phyloP scores from a whole-genome alignment of 2,797 vertebrate species.

The Serranus cabrilla region DNA sequence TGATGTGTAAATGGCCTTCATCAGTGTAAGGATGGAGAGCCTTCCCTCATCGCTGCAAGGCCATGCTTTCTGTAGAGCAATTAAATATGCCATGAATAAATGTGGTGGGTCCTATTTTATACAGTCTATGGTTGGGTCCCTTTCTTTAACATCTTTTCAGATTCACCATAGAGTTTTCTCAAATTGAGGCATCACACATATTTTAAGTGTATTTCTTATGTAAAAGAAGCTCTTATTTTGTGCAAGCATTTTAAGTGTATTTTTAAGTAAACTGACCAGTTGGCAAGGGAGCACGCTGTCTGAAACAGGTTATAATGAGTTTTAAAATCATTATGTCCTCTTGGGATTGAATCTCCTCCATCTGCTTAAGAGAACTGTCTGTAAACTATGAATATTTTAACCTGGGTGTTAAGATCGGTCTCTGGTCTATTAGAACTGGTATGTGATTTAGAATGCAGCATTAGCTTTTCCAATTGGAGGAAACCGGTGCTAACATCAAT shows the following conservation, averaged over 20 bases:
- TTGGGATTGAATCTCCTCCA: not conserved
- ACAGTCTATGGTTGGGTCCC: too few relatives aligned
- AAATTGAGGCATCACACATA: not conserved
- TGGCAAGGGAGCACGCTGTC: not conserved
- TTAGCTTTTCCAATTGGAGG: too few relatives aligned
- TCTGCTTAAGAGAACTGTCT: not conserved
- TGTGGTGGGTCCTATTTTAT: too few relatives aligned
- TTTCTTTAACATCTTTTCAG: not conserved
- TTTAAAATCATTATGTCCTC: not conserved
- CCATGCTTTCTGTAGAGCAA: not conserved
- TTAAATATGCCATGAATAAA: not conserved
- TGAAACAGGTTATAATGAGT: not conserved
- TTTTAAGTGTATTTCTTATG: not conserved
- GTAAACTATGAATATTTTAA: not conserved
- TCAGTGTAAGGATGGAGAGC: not conserved
- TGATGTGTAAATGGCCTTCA: conserved; percentile 2
- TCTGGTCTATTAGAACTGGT: not conserved
- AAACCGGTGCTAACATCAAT: too few relatives aligned
- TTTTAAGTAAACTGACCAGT: not conserved
- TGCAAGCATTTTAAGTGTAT: not conserved
- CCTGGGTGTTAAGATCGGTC: not conserved
- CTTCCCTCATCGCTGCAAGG: not conserved
- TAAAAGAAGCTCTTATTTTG: not conserved
- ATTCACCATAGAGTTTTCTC: not conserved
- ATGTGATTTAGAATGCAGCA: too few relatives aligned